These are phyloP conservation scores for Amphibalanus amphitrite DNA, from an alignment of 1,140 invertebrate species.

Conservation along the genomic window DNA sequence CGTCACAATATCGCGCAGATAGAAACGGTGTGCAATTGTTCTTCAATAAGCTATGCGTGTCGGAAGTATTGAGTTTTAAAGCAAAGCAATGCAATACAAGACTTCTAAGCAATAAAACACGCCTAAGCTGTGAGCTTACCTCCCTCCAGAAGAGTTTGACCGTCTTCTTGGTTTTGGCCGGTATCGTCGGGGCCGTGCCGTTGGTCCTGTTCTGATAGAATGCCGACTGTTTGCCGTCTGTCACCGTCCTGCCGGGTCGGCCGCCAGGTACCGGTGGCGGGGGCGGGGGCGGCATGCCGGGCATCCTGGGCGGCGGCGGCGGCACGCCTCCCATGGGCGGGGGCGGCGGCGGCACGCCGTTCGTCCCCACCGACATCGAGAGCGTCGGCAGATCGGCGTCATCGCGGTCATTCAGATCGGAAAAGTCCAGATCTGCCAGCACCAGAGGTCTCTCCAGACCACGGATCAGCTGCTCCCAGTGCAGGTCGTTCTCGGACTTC, in stretches of 20 bases:
- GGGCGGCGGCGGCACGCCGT: constrained; percentile 21
- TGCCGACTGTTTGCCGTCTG: background rate
- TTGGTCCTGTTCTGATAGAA: background rate
- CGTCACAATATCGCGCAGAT: background rate
- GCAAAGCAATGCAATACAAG: background rate
- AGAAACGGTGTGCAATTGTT: background rate
- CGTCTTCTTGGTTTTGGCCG: constrained; percentile 48
- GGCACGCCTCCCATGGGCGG: constrained; percentile 16
- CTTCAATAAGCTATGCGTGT: background rate
- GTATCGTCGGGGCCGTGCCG: background rate
- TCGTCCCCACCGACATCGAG: constrained; percentile 8
- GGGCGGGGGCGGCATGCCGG: constrained; percentile 16
- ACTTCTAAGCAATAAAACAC: no score
- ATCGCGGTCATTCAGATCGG: constrained; percentile 60
- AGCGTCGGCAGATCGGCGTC: constrained; percentile 25
- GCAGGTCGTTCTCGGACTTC: constrained; percentile 79
- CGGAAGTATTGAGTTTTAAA: background rate
- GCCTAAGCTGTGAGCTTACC: constrained; percentile 23
- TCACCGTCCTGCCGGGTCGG: constrained; percentile 18
- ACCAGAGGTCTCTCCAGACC: constrained; percentile 62
- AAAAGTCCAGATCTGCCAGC: constrained; percentile 92
- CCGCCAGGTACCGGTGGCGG: constrained; percentile 36
- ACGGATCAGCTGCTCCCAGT: constrained; percentile 81
- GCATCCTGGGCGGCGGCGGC: constrained; percentile 9
- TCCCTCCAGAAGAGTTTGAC: constrained; percentile 99